A percentile compares a stretch with the other conserved stretches of the same genome.
Conservation (phyloP, 2,113 vertebrate species). For the Salvelinus alpinus region DNA sequence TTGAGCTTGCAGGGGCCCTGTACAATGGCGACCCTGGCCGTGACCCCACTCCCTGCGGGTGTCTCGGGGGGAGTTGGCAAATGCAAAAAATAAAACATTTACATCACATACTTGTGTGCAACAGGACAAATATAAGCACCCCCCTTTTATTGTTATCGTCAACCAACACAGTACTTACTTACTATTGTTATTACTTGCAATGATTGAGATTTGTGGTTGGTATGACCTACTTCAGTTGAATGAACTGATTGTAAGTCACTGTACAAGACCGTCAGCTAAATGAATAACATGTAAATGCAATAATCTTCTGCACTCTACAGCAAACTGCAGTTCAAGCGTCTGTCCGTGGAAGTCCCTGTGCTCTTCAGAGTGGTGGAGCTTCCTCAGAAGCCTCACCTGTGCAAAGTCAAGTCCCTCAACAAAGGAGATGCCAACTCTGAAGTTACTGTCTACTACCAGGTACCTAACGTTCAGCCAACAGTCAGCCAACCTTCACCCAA, state of each 20-base stretch:
- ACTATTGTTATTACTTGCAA: no score
- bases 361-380: conserved; percentile 91
- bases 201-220: no score
- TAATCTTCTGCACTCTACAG: conserved; percentile 58
- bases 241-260: no score
- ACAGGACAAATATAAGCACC: no score
- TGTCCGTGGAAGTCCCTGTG: conserved; percentile 82
- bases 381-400: conserved; percentile 81
- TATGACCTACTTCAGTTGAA: no score
- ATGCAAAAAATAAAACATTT: background rate
- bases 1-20: background rate
- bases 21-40: no score
- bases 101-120: background rate
- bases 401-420: conserved; percentile 93
- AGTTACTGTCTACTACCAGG: conserved; percentile 96
- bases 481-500: background rate
- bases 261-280: no score
- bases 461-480: conserved; percentile 37
- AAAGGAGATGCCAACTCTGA: conserved; percentile 93
- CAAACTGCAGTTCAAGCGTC: conserved; percentile 81
- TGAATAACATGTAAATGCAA: no score
- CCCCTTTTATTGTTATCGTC: no score
- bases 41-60: no score
- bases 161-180: no score
- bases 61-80: no score